Evolutionary conservation across 2,888 invertebrate species (phyloP), one percentile per base, ranked within the genome.

Genomic region (Andrena camellia): DNA sequence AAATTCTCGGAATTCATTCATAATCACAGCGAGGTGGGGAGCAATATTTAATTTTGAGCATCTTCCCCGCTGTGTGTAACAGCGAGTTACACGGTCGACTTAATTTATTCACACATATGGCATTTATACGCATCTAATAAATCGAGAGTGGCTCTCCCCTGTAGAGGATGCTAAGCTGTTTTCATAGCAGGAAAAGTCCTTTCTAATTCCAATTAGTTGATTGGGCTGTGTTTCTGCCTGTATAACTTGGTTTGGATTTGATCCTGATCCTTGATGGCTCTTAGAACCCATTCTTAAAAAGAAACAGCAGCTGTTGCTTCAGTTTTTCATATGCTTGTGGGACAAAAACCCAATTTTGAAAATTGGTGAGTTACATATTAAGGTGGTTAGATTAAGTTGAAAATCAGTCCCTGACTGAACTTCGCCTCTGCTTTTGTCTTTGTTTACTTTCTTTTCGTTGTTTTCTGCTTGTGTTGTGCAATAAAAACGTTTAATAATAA

Each of bases 1-100:
- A 64, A 72, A 83, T 75, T 62, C 50, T 23, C 20, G 1, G 6
- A 13, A n/a, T 33, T 60, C 31, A 2, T 20, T n/a, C 57, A 26
- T 31, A 13, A 26, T 20, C 67, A 23, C n/a, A 17, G 17, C 10
- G 4, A 17, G 29, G 33, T 23, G 42, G 17, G 13, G 42, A 42
- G 13, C 0, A 5, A 20, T n/a, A 67, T 79, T 69, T 75, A 63
- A 35, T 62, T 35, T 57, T 68, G 13, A 48, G 20, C 6, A 26
- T 57, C 23, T 26, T 0, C 23, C 8, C 13, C 3, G 23, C 4
- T 26, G 48, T 29, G 3, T 2, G 23, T 26, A 10, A 10, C 20
- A 5, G 13, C 8, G 57, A 33, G 5, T 17, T 8, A 20, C 20
- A 20, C 2, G 5, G 13, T n/a, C 29, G 17, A 29, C 50, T 64